Evolutionary conservation across 2,113 vertebrate genomes (phyloP), one percentile per base, ranked within the genome.

Genomic region (Callaeas wilsoni): DNA sequence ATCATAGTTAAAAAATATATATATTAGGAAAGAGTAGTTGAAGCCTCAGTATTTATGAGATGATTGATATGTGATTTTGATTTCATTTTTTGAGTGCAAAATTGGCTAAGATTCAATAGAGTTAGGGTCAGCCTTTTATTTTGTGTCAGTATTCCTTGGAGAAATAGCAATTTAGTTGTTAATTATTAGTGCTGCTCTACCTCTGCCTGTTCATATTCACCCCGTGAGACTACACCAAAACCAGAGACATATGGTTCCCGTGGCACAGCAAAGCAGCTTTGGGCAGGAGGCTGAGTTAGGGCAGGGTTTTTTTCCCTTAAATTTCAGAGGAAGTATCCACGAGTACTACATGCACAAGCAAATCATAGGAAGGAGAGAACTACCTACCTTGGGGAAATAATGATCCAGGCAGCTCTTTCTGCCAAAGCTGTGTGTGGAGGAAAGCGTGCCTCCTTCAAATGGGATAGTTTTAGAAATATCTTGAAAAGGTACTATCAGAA

Each of bases 331-430:
- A 79, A 59, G 37, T 44, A 37, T 26, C 22, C 25, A 25, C 0
- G 6, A 29, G 8, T 13, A 11, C 29, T 33, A 29, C 25, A 37
- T 8, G 9, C 8, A 65, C 59, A 94, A 87, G 11, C 2, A 90
- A 65, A 47, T 37, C 32, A 29, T 2, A 26, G 10, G 15, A 73
- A 89, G 35, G 21, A 84, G 39, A 69, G 53, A 62, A 29, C 18
- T 64, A 19, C 12, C 0, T 0, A 17, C 5, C 0, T 0, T 2
- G n/a, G 33, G 18, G 26, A 85, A 94, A 44, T 25, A 17, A 22
- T 73, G 10, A 33, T 70, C 22, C 62, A 50, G 71, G 16, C 37
- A 80, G 20, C 3, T 35, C 12, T 62, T 88, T 46, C 29, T 3
- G 4, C 12, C 21, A 20, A 41, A 56, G 16, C 3, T 68, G 12